Evolutionary conservation across 2,888 invertebrate genomes (phyloP), one percentile per base, ranked within the genome.

Genomic region (Gnatocerus cornutus): DNA sequence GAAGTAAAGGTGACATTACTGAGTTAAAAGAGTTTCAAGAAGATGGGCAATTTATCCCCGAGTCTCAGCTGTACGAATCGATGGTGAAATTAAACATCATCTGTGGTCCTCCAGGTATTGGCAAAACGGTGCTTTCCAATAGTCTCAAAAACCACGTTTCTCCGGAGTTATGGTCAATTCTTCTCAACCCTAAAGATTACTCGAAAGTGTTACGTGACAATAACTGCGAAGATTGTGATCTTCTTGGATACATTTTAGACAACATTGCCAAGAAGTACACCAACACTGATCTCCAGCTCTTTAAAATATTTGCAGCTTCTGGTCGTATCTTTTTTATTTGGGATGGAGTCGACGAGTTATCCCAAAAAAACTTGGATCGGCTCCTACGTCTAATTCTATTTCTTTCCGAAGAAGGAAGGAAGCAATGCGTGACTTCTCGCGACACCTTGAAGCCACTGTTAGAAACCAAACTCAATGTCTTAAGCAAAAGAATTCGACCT

Each of bases 381-480:
- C 2, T 37, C 1, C 9, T 37, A 1, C 8, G 3, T 2, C 2
- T 37, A 8, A 37, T 37, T n/a, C 8, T 5, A 2, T 8, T 1
- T n/a, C 37, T 37, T 2, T n/a, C 9, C 8, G n/a, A n/a, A 37
- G 2, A n/a, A 8, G 37, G 37, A n/a, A n/a, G 1, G 9, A 37
- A 37, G 43, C 43, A 43, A 43, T 43, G 10, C 1, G 43, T 43
- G 12, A 43, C 43, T 10, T 10, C 43, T 1, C 10, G 43, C 6
- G 10, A 10, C 12, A 43, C 6, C 12, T 12, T 43, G 7, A 12
- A 43, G 12, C 3, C 43, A 3, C 3, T 6, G 3, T 12, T 43
- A 7, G 43, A 43, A 43, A 43, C n/a, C 12, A 43, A 43, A 43
- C 12, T 43, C 3, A 12, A 12, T 43, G 43, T 43, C 12, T 43